Conservation (phyloP, 2,113 vertebrate species). For the Microcebus murinus region DNA sequence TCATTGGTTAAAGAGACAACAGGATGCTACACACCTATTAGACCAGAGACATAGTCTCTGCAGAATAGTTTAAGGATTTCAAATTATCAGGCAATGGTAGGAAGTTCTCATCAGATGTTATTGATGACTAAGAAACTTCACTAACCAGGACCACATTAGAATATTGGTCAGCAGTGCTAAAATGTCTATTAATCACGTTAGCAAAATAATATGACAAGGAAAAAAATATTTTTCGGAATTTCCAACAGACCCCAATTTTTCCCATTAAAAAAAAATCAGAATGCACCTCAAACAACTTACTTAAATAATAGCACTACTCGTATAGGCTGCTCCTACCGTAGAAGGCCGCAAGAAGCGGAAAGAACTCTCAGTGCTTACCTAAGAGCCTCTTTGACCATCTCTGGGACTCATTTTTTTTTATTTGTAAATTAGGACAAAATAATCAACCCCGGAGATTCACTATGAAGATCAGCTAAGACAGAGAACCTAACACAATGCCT, state of each 20-base stretch:
- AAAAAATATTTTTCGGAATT: conserved; percentile 32
- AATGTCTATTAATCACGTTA: neutral
- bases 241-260: neutral
- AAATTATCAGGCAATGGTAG: neutral
- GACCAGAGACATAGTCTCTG: neutral
- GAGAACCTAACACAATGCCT: neutral
- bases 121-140: neutral
- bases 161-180: neutral
- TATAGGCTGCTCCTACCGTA: neutral
- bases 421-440: neutral
- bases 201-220: neutral
- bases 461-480: neutral
- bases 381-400: neutral
- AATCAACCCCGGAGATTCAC: neutral
- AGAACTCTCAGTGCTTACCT: neutral
- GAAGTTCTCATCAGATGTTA: neutral
- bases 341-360: neutral
- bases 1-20: neutral
- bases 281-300: neutral
- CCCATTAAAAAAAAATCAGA: neutral
- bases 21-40: neutral
- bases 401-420: neutral
- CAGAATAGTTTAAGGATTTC: neutral
- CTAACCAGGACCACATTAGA: neutral
- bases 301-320: neutral